Evolutionary conservation across 1,140 invertebrate species (phyloP), one percentile per base, ranked within the genome.

Genomic region (Aphis craccivora): DNA sequence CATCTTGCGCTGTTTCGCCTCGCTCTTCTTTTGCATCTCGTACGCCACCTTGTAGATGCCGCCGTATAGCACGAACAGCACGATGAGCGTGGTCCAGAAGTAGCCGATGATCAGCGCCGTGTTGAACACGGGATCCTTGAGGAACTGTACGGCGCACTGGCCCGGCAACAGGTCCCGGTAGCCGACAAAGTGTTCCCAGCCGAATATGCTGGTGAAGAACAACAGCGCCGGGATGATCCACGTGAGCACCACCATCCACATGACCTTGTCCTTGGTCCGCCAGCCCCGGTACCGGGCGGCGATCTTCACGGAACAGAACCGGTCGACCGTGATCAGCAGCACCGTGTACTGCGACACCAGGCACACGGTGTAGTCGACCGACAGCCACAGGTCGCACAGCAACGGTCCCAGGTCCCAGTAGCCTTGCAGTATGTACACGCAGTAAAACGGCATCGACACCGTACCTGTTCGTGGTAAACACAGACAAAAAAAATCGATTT

Each of bases 281-380:
- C 99, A 99, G 94, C 98, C 97, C 89, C 99, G 96, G 95, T 99
- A 99, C 94, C 98, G 98, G 0, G 99, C 98, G 5, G 99, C 99
- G 94, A 99, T 99, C 96, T 99, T 99, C 0, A 99, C 99, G 18
- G 99, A 99, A 95, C 99, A 99, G 96, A 99, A 99, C 94, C 99
- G 97, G 95, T 99, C 99, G 90, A 99, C 98, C 25, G 99, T 99
- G 94, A 99, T 99, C 88, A 99, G 96, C 48, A 99, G 97, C 5
- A 99, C 99, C 0, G 99, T 99, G 95, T 99, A 99, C 95, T 99
- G 99, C 5, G 99, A 99, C 9, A 99, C 99, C 40, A 99, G 96
- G 95, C 99, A 99, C 2, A 99, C 99, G 11, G 99, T 99, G 95
- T 99, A 99, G 96, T 99, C 99, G 37, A 99, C 98, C 0, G 99